These are phyloP conservation scores for Dicranocentrus wangi DNA, from an alignment of 2,888 invertebrate species.

Conservation along the genomic window DNA sequence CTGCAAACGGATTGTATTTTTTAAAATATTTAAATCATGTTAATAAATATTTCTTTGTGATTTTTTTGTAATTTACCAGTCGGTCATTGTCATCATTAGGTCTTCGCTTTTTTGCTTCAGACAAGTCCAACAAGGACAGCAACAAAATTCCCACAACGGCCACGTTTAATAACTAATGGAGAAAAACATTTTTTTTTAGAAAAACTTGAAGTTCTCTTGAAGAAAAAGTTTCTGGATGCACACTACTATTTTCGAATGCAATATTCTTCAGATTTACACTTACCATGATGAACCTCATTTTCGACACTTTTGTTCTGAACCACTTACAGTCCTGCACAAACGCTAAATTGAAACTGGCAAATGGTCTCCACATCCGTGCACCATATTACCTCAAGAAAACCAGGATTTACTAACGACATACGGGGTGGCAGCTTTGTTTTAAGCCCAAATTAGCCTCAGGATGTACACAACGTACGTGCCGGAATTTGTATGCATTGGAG, in stretches of 20 bases:
- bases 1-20: background rate
- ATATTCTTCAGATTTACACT: background rate
- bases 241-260: background rate
- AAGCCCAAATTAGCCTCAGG: background rate
- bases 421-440: background rate
- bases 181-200: background rate
- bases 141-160: background rate
- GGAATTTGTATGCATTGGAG: conserved; percentile 19
- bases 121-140: background rate
- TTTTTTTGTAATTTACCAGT: conserved; percentile 5
- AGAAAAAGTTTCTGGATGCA: background rate
- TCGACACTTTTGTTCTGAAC: background rate
- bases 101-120: conserved; percentile 27
- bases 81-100: background rate
- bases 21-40: background rate
- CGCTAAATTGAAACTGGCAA: conserved; percentile 28
- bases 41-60: background rate
- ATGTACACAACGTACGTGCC: conserved; percentile 9
- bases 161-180: background rate
- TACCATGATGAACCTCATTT: conserved; percentile 15
- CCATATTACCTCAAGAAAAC: conserved; percentile 4
- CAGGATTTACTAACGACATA: background rate
- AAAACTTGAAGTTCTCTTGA: background rate
- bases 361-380: background rate
- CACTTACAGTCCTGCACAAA: background rate